Base-by-base conservation (phyloP, 2,113 vertebrate genomes). In the Marmota flaviventris region DNA sequence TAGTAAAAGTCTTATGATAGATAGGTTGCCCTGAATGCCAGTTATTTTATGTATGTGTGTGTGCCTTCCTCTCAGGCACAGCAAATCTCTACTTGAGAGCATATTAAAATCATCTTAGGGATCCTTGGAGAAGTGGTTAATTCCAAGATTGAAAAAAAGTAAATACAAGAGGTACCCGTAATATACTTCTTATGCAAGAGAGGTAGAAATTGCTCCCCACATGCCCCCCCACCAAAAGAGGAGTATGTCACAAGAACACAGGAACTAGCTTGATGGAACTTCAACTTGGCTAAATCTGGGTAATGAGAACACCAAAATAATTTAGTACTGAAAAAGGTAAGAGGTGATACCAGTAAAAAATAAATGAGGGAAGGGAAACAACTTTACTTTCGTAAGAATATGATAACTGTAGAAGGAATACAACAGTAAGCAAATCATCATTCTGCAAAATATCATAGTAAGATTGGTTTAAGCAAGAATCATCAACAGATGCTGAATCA, bases 231-330 rank as follows among this genome's bases (percentile, higher is more conserved):
- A 13, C 25, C 9, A 1, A 29, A 53, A 3, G 16, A 34, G 17
- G 20, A 34, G 3, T 42, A 56, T 34, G 32, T 56, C 76, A 83
- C 32, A 91, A 85, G 58, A n/a, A 85, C 17, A 82, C 4, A 89
- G 53, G 65, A 77, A 32, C 22, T 10, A 56, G 58, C 22, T 39
- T 42, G 29, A 86, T 85, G 37, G 34, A 87, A 90, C 39, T 86
- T 81, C 37, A 13, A 56, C 1, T 51, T 51, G 24, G 27, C 13
- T 51, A 93, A 84, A 78, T 48, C 25, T n/a, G n/a, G 65, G 48
- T 29, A 92, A 53, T 63, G 14, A 84, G 81, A 95, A 13, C 58
- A 94, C 29, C 42, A 90, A 93, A 85, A 76, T 91, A 84, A 89
- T 56, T 53, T 0, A 58, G 9, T 83, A 73, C 67, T 95, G 39